Evolutionary conservation across 2,888 invertebrate genomes (phyloP), one percentile per base, ranked within the genome.

Genomic region (Ophion ventricosus): DNA sequence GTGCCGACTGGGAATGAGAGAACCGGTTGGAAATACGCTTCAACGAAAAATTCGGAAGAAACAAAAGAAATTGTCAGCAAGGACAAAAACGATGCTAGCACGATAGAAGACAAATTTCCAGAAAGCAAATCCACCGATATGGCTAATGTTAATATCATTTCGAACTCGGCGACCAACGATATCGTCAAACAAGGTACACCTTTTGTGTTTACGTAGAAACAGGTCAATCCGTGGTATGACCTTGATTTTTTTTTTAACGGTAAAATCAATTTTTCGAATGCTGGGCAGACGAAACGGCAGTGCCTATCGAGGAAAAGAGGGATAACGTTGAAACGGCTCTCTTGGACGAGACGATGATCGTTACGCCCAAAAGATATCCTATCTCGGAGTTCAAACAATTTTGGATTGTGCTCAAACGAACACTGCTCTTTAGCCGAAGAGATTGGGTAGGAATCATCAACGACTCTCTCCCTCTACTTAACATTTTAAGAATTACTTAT

Each of bases 361-460:
- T 94, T 5, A 96, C 96, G 0, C 96, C 97, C 7, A 95, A 95
- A 43, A 95, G 97, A 74, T 98, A 98, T 93, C 97, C 97, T n/a
- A 97, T 96, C 0, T 96, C 97, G 0, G 97, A 97, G 91, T 94
- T 96, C 54, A 95, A 95, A 87, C 98, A 98, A 93, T 98, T 98
- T 93, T 96, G 97, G 95, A 96, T 98, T 76, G 97, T 99, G 77
- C 95, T 99, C 83, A 97, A 97, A 90, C 94, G 98, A 89, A 97
- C 98, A 0, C 92, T 98, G 86, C 94, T 98, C 10, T 98, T 98
- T 94, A 98, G 97, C 90, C 95, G 96, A 91, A 94, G 98, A 92
- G 98, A 98, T 94, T 98, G 98, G 98, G 98, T 98, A 93, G 94
- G 94, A 26, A 73, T 20, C 61, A 14, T 66, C 4, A 29, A 5